Evolutionary conservation across 2,888 invertebrate species (phyloP), one percentile per base, ranked within the genome.

Genomic region (Pachymerium ferrugineum): DNA sequence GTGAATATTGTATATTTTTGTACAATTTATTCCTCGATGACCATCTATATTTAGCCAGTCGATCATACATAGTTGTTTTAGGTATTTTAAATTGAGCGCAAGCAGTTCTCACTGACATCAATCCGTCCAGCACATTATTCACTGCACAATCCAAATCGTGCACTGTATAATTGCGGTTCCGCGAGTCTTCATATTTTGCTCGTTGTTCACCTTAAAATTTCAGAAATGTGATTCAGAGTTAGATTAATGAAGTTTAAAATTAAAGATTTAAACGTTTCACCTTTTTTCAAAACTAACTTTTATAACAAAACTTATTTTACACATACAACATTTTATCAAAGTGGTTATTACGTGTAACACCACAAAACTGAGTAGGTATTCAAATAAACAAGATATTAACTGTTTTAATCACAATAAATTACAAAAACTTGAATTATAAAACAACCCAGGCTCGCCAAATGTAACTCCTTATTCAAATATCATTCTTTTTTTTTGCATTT

Each of bases 31-130:
- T 47, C 47, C 47, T 47, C 47, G 47, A 47, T 47, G 47, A 47
- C 47, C 47, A 47, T 47, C 22, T 47, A 47, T 47, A 47, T 47
- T 47, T 47, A 47, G 47, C 47, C 47, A 47, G 47, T 47, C 47
- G 47, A 47, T 47, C 47, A 47, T 47, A 47, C 47, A 47, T 47
- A 16, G 47, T 47, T 19, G 47, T 47, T 47, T 47, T 47, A 47
- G 47, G 47, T 12, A 47, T 47, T 47, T 47, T 47, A 47, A 47
- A 47, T n/a, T 47, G 47, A 22, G 3, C 19, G 47, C 47, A 47
- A 22, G 47, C 47, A 47, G 47, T 47, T 47, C 47, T 16, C 22
- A 47, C 47, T 47, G 47, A 47, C 47, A 47, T 47, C 47, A 47
- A 16, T 47, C 47, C 47, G 16, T n/a, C 47, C 4, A 47, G 47